Conservation (phyloP, 2,888 invertebrate species). For the Adelphocoris suturalis region DNA sequence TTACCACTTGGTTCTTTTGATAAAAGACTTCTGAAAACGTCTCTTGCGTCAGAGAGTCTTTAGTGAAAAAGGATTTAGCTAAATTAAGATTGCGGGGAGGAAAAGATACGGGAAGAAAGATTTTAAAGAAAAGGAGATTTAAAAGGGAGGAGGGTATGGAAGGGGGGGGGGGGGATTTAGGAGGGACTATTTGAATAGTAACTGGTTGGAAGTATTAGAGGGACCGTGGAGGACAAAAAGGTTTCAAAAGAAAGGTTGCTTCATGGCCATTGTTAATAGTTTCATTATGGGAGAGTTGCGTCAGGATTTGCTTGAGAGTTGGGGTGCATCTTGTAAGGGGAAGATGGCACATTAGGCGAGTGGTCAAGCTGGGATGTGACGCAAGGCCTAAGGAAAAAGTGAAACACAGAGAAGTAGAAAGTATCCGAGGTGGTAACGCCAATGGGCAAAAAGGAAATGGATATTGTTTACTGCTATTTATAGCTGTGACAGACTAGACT, state of each 20-base stretch:
- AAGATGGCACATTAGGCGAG: slow-evolving; percentile 15
- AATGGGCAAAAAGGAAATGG: not conserved
- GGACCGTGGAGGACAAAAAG: slow-evolving; percentile 1
- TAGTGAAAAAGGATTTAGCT: slow-evolving; percentile 29
- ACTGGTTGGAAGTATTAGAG: slow-evolving; percentile 22
- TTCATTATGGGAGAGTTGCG: slow-evolving; percentile 4
- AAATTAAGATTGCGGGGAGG: slow-evolving; percentile 19
- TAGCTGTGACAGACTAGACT: not conserved
- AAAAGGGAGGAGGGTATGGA: not conserved
- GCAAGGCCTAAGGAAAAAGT: not conserved
- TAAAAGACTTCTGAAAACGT: not conserved
- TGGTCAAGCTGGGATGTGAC: slow-evolving; percentile 11
- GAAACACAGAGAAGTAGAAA: not conserved
- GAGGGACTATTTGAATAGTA: slow-evolving; percentile 31
- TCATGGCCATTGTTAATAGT: slow-evolving; percentile 21
- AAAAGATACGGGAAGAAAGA: not conserved
- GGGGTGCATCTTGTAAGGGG: slow-evolving; percentile 34
- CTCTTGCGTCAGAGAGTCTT: not conserved
- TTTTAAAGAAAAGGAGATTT: slow-evolving; percentile 16
- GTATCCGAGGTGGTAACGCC: not conserved
- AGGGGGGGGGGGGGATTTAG: not conserved
- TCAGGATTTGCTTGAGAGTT: slow-evolving; percentile 21
- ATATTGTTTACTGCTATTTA: not conserved
- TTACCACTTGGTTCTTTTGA: slow-evolving; percentile 26
- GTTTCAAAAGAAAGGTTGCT: slow-evolving; percentile 26